Evolutionary conservation across 2,888 invertebrate genomes (phyloP).

Genomic region (Cremastobaeus sp.): DNA sequence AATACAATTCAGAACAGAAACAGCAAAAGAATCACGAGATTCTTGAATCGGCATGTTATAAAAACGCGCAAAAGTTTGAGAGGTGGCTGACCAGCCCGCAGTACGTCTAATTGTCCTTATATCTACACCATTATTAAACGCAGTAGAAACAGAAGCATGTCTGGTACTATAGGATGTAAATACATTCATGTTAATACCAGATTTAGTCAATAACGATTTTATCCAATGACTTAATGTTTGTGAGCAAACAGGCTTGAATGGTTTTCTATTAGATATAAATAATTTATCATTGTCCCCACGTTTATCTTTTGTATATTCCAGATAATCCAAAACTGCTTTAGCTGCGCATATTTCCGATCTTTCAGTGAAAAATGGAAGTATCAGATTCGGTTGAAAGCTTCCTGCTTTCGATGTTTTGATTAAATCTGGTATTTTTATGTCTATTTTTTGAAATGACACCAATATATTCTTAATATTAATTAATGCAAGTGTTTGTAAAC

Average conservation of each 20-base stretch:
- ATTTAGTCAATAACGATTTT: neutral
- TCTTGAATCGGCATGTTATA: conserved; percentile 31
- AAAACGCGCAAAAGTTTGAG: conserved; percentile 30
- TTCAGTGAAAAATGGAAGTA: conserved; percentile 23
- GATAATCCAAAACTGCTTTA: conserved; percentile 4
- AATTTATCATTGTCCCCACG: neutral
- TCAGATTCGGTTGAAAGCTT: conserved; percentile 17
- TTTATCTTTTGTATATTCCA: conserved; percentile 9
- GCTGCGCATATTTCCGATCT: conserved; percentile 21
- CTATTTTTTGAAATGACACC: conserved; percentile 9
- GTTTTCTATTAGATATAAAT: neutral
- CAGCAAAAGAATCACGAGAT: neutral
- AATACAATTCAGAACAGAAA: neutral
- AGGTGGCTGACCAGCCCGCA: conserved; percentile 38
- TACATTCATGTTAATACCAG: neutral
- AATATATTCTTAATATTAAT: conserved; percentile 37
- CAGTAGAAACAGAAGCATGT: conserved; percentile 43
- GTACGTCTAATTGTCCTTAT: conserved; percentile 35
- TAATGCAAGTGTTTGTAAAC: conserved; percentile 46
- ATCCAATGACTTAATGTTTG: neutral
- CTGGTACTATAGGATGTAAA: conserved; percentile 37
- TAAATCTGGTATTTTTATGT: conserved; percentile 41
- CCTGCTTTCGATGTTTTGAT: conserved; percentile 48
- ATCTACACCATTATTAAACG: conserved; percentile 33
- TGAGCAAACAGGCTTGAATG: neutral